Percentiles rank a stretch among this genome's conserved stretches.
Evolutionary conservation across 2,797 vertebrate genomes (phyloP).

Genomic region (Chelonia mydas): DNA sequence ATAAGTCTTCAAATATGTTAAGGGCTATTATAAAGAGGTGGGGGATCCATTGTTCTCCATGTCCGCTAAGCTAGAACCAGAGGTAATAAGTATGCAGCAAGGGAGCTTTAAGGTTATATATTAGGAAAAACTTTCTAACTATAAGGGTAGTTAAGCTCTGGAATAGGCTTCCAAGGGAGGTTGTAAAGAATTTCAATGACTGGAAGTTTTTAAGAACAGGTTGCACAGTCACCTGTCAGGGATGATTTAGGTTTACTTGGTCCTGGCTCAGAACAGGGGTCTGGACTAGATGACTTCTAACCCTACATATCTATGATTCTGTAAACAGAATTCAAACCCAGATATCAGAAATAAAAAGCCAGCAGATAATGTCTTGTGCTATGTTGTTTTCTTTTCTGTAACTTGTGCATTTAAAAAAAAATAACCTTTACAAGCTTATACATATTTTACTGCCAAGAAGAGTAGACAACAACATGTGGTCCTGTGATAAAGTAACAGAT

Average conservation of each 20-base stretch:
- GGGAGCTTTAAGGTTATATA: no score
- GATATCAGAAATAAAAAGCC: not conserved
- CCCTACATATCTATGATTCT: not conserved
- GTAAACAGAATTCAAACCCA: not conserved
- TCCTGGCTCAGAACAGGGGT: not conserved
- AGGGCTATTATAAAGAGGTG: no score
- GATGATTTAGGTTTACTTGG: not conserved
- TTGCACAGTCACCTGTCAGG: no score
- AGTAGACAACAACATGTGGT: not conserved
- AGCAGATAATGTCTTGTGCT: not conserved
- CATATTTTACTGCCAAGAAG: not conserved
- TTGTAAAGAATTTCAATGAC: no score
- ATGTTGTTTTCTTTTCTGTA: not conserved
- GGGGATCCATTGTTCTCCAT: no score
- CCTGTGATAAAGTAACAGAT: fast-evolving
- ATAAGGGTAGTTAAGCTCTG: no score
- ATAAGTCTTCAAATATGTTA: no score
- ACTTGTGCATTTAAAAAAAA: not conserved
- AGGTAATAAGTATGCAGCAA: no score
- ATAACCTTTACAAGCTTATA: not conserved
- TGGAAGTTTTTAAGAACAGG: no score
- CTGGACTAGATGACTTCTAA: not conserved
- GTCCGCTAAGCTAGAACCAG: no score
- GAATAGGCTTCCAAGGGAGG: no score
- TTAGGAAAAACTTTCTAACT: no score